Evolutionary conservation across 2,888 invertebrate species (phyloP).

Genomic region (Caprella mutica): DNA sequence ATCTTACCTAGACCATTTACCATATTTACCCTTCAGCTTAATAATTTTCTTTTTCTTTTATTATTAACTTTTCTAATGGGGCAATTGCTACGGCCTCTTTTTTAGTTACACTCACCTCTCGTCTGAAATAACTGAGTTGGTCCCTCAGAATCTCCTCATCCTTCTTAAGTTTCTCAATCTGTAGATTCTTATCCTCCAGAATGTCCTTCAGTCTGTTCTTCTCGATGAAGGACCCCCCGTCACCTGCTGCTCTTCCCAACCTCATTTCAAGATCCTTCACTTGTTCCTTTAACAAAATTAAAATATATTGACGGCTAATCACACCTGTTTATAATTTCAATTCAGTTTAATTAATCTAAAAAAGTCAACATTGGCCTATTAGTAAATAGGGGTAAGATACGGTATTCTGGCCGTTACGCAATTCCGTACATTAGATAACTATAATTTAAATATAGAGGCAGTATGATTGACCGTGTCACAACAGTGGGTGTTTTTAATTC

Average conservation of each 20-base stretch:
- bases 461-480: too few species aligned
- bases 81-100: neutral
- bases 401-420: too few species aligned
- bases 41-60: neutral
- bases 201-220: conserved; percentile 55
- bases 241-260: conserved; percentile 37
- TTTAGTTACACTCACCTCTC: conserved; percentile 51
- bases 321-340: too few species aligned
- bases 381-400: too few species aligned
- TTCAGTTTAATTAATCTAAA: too few species aligned
- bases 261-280: conserved; percentile 43
- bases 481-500: too few species aligned
- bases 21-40: neutral
- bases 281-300: conserved; percentile 44
- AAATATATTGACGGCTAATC: too few species aligned
- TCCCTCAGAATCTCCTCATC: conserved; percentile 57
- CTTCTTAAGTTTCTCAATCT: conserved; percentile 56
- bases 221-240: conserved; percentile 51
- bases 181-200: conserved; percentile 61
- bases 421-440: too few species aligned
- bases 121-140: conserved; percentile 58
- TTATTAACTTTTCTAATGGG: neutral
- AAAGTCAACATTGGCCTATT: too few species aligned
- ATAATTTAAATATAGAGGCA: too few species aligned
- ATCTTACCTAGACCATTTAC: neutral